Conservation (phyloP, 2,113 vertebrate species). For the Henicopernis longicauda region DNA sequence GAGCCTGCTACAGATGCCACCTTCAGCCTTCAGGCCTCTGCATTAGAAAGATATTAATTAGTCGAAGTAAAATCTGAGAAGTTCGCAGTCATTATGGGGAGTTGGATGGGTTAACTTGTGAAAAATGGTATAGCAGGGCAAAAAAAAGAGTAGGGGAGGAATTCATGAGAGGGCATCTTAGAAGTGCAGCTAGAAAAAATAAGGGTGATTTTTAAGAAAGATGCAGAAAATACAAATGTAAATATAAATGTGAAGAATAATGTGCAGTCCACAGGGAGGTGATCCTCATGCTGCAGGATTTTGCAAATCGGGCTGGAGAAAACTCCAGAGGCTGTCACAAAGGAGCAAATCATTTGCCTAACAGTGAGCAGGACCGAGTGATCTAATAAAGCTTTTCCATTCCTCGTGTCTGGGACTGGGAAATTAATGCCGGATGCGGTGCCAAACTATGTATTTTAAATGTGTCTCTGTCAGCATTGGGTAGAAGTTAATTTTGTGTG, state of each 20-base stretch:
- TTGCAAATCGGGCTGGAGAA: neutral
- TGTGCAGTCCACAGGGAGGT: neutral
- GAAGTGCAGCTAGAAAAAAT: neutral
- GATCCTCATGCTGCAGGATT: neutral
- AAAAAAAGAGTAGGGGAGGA: neutral
- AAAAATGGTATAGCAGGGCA: neutral
- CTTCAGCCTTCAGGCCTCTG: neutral
- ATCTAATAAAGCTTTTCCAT: slow-evolving; percentile 33
- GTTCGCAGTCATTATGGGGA: neutral
- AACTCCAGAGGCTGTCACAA: slow-evolving; percentile 27
- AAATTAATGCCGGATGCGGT: slow-evolving; percentile 20
- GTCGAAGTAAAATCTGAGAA: neutral
- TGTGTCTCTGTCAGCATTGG: slow-evolving; percentile 24
- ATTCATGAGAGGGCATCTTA: neutral
- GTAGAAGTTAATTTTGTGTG: slow-evolving; percentile 25
- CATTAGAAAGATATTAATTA: neutral
- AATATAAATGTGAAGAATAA: neutral
- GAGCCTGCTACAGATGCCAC: neutral
- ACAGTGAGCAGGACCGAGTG: slow-evolving; percentile 32
- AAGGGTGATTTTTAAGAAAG: neutral
- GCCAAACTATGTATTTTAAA: neutral
- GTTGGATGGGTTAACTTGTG: neutral
- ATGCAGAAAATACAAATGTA: neutral
- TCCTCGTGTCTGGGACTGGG: slow-evolving; percentile 8
- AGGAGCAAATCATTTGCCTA: slow-evolving; percentile 38